Evolutionary conservation across 30 jellyfish, hydroid and myxozoan species (phyloP).

Genomic region (Hydractinia symbiolongicarpus): DNA sequence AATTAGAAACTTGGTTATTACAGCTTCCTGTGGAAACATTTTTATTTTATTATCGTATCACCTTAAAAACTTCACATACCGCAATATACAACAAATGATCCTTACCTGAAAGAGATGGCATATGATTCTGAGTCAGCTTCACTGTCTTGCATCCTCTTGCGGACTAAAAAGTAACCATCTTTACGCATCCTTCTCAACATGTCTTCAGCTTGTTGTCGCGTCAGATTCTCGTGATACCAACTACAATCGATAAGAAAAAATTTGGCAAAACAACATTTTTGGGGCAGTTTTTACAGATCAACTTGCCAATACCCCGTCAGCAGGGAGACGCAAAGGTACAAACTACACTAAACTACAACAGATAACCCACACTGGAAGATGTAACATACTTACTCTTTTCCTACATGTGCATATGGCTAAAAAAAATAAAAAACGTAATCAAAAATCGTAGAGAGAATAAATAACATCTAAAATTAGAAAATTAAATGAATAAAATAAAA

Average conservation of each 20-base stretch:
- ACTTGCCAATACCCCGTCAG: background rate
- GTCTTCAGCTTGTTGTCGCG: conserved; percentile 96
- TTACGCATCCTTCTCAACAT: conserved; percentile 86
- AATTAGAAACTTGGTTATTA: too few species aligned
- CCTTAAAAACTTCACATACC: background rate
- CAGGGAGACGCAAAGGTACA: background rate
- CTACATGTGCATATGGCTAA: conserved; percentile 95
- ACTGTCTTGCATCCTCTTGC: conserved; percentile 50
- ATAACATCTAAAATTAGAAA: background rate
- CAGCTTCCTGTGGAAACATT: background rate
- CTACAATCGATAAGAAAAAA: conserved; percentile 23
- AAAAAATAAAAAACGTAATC: conserved; percentile 9
- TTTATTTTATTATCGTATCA: background rate
- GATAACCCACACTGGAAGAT: background rate
- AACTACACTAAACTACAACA: background rate
- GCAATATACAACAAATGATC: background rate
- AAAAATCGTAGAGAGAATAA: background rate
- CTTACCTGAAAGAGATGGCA: conserved; percentile 89
- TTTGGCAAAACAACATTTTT: background rate
- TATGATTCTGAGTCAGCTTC: conserved; percentile 80
- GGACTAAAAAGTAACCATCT: conserved; percentile 88
- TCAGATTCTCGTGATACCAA: conserved; percentile 92
- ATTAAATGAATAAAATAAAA: background rate
- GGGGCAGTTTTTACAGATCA: background rate
- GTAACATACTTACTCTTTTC: conserved; percentile 64